These are phyloP conservation scores for Styela clava DNA, from an alignment of 23 tunicate species.

Conservation along the genomic window DNA sequence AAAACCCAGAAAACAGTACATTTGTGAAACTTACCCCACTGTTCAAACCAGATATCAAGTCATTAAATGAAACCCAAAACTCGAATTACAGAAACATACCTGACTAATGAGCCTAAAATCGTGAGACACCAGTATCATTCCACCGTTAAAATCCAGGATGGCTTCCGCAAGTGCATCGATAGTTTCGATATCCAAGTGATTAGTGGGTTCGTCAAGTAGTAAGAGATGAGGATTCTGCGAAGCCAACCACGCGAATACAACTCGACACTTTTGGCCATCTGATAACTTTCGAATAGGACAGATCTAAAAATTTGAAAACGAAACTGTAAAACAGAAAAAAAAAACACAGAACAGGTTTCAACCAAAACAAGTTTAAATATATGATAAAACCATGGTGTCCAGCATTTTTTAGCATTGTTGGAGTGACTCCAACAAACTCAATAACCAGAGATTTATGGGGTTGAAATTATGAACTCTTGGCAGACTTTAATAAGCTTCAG, in stretches of 20 bases:
- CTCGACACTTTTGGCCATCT: constrained; percentile 89
- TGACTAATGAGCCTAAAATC: constrained; percentile 88
- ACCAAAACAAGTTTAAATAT: not conserved
- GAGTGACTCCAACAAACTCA: too few relatives aligned
- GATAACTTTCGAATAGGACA: constrained; percentile 66
- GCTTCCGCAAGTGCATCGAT: constrained; percentile 96
- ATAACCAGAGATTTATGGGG: too few relatives aligned
- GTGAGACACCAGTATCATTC: constrained; percentile 88
- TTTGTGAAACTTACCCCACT: too few relatives aligned
- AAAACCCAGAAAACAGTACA: too few relatives aligned
- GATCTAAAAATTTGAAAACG: constrained; percentile 40
- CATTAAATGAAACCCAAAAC: too few relatives aligned
- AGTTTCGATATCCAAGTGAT: constrained; percentile 92
- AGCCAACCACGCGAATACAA: constrained; percentile 80
- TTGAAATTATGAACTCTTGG: too few relatives aligned
- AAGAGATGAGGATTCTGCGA: constrained; percentile 79
- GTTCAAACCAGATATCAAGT: too few relatives aligned
- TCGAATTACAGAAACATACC: constrained; percentile 28
- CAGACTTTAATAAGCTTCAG: too few relatives aligned
- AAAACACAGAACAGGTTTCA: not conserved
- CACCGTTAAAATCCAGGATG: constrained; percentile 78
- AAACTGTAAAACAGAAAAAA: not conserved
- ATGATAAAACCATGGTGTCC: not conserved
- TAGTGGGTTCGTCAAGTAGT: constrained; percentile 94
- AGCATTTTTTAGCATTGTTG: too few relatives aligned